Conservation (phyloP, 2,113 vertebrate genomes). For the Lophotis ruficrista region DNA sequence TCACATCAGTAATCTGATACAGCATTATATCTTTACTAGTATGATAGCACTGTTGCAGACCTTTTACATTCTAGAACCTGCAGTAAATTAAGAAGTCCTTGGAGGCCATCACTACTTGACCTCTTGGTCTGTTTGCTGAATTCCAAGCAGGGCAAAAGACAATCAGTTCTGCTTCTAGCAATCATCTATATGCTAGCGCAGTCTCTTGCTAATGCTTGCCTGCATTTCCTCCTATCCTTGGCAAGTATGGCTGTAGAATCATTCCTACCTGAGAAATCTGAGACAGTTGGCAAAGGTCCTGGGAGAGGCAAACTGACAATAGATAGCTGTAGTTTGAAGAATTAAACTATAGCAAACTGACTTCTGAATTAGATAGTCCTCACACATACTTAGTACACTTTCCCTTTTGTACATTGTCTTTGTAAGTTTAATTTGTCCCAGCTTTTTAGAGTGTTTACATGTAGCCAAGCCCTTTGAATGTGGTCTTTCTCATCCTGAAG, state of each 20-base stretch:
- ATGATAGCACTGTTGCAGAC: neutral
- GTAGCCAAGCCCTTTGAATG: neutral
- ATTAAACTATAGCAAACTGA: neutral
- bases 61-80: slow-evolving; percentile 7
- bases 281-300: neutral
- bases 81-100: slow-evolving; percentile 34
- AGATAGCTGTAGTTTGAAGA: neutral
- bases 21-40: neutral
- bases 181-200: neutral
- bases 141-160: neutral
- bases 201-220: neutral
- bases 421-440: neutral
- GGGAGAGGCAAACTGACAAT: neutral
- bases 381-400: neutral
- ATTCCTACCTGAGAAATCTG: neutral
- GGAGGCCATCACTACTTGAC: slow-evolving; percentile 12
- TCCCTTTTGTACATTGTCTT: neutral
- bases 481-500: neutral
- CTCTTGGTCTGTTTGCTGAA: slow-evolving; percentile 20
- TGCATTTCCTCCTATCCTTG: neutral
- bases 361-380: neutral
- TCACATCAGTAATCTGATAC: slow-evolving; percentile 12
- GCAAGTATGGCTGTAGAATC: neutral
- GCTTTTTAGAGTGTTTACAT: neutral
- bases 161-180: neutral